phyloP scores from a whole-genome alignment of 2,113 vertebrate species.

The Lepus timidus region DNA sequence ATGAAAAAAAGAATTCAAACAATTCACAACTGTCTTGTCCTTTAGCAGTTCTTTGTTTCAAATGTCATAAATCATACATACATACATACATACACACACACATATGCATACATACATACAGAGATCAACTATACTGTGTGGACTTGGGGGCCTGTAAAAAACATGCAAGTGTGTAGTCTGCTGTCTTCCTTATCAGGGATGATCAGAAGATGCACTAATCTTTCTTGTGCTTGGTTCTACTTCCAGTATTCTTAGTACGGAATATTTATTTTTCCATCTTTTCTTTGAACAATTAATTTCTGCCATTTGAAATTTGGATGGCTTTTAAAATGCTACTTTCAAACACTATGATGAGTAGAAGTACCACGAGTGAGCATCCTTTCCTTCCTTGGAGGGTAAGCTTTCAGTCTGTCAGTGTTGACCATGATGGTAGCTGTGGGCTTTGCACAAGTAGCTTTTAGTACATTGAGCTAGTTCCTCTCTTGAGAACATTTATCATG shows the following conservation, averaged over 20 bases:
- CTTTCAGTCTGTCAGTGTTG: background rate
- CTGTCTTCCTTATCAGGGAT: background rate
- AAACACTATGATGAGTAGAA: background rate
- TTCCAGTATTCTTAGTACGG: background rate
- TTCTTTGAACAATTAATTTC: slow-evolving; percentile 46
- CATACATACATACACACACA: background rate
- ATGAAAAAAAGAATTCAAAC: background rate
- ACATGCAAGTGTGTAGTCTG: background rate
- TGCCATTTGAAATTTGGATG: slow-evolving; percentile 17
- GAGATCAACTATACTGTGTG: background rate
- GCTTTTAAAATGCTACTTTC: slow-evolving; percentile 26
- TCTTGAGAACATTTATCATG: background rate
- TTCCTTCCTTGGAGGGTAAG: background rate
- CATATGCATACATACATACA: background rate
- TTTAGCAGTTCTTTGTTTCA: slow-evolving; percentile 32
- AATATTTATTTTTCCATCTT: slow-evolving; percentile 2
- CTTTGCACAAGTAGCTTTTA: background rate
- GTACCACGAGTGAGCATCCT: background rate
- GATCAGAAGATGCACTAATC: background rate
- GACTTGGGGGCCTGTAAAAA: background rate
- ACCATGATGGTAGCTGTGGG: background rate
- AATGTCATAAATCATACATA: background rate
- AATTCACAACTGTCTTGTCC: slow-evolving; percentile 16
- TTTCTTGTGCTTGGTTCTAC: background rate
- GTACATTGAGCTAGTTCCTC: background rate